A percentile compares a stretch with the other conserved stretches of the same genome.
These are phyloP conservation scores for Dendrolimus punctatus DNA, from an alignment of 1,140 invertebrate species.

Conservation along the genomic window DNA sequence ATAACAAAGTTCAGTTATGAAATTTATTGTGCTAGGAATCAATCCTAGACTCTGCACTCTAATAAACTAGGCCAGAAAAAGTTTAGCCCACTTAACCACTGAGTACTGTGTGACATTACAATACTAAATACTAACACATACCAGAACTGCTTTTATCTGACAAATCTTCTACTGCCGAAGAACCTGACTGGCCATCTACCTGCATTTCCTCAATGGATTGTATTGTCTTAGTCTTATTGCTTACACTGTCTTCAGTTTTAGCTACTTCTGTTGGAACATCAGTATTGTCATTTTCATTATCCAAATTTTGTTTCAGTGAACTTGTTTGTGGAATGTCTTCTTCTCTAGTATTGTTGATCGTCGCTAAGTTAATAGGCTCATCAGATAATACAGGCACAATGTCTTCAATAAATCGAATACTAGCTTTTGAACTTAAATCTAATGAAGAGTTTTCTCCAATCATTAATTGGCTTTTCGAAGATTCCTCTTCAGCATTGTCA, in stretches of 20 bases:
- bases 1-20: no score
- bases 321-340: constrained; percentile 47
- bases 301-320: constrained; percentile 13
- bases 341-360: constrained; percentile 37
- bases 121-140: constrained; percentile 17
- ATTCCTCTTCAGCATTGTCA: constrained; percentile 64
- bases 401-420: constrained; percentile 32
- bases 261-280: constrained; percentile 31
- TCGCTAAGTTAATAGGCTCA: constrained; percentile 61
- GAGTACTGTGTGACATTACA: no score
- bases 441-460: constrained; percentile 49
- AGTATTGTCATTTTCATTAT: constrained; percentile 31
- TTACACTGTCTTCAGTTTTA: constrained; percentile 27
- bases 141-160: constrained; percentile 57
- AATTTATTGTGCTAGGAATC: no score
- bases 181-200: constrained; percentile 44
- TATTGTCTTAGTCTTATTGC: constrained; percentile 20
- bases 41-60: no score
- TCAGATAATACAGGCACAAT: constrained; percentile 35
- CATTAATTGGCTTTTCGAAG: constrained; percentile 44
- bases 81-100: no score
- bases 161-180: constrained; percentile 48
- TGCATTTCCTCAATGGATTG: constrained; percentile 50
- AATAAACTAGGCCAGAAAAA: no score
- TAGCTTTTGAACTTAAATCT: constrained; percentile 57